Conservation (phyloP, 2,113 vertebrate species). For the Herpailurus yagouaroundi region DNA sequence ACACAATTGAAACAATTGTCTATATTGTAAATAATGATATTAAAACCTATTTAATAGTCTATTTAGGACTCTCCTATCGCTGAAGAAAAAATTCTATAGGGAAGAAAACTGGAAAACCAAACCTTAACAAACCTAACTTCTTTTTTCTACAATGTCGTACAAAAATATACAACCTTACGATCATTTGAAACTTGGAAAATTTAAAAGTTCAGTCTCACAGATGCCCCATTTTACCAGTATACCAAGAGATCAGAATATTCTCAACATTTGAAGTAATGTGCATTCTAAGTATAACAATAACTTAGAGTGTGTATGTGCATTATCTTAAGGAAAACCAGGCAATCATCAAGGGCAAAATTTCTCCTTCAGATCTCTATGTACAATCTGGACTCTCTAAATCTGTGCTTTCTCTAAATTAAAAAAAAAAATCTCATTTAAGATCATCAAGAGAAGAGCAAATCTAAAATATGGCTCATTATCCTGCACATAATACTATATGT, state of each 20-base stretch:
- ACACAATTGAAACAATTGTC: background rate
- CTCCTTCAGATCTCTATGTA: background rate
- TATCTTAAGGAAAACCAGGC: background rate
- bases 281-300: background rate
- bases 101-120: background rate
- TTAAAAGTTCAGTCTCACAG: background rate
- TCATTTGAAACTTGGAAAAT: background rate
- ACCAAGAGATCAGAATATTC: background rate
- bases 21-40: background rate
- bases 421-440: background rate
- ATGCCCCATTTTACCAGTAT: background rate
- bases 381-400: background rate
- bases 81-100: background rate
- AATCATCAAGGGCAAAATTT: background rate
- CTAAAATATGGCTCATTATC: conserved; percentile 9
- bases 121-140: background rate
- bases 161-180: background rate
- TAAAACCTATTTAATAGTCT: conserved; percentile 25
- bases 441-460: background rate
- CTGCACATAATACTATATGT: background rate
- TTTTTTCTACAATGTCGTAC: background rate
- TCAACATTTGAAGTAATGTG: background rate
- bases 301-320: background rate
- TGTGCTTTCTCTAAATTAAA: conserved; percentile 5
- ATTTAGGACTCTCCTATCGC: background rate